Conservation (phyloP, 2,888 invertebrate species). For the Tryphoninae sp. region DNA sequence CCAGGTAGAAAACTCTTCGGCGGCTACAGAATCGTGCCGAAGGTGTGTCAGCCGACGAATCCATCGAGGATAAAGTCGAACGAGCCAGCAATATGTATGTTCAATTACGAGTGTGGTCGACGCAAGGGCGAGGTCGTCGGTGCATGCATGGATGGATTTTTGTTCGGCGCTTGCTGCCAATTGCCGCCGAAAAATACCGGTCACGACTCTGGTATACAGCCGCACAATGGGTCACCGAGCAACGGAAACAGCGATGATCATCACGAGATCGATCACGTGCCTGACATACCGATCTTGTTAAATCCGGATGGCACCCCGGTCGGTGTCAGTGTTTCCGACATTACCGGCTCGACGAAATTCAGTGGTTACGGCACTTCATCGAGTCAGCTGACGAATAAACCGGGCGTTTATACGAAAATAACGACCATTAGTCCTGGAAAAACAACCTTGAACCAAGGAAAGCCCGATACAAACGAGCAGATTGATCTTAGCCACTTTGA, state of each 20-base stretch:
- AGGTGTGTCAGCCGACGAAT: conserved; percentile 89
- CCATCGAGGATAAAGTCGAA: conserved; percentile 84
- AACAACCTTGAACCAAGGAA: conserved; percentile 71
- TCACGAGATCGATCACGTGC: conserved; percentile 78
- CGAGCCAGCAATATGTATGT: conserved; percentile 94
- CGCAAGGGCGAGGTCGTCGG: conserved; percentile 92
- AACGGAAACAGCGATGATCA: conserved; percentile 69
- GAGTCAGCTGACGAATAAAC: conserved; percentile 59
- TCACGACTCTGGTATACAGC: conserved; percentile 71
- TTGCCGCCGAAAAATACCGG: conserved; percentile 83
- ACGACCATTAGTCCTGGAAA: conserved; percentile 72
- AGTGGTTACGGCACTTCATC: conserved; percentile 35
- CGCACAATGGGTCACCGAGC: conserved; percentile 69
- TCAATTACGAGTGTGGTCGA: conserved; percentile 93
- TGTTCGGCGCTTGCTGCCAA: conserved; percentile 96
- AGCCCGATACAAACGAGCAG: conserved; percentile 71
- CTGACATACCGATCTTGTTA: conserved; percentile 77
- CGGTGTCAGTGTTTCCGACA: conserved; percentile 62
- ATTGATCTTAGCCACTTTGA: conserved; percentile 70
- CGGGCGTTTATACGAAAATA: conserved; percentile 69
- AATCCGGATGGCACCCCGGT: conserved; percentile 78
- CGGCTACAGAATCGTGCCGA: conserved; percentile 92
- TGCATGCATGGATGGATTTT: conserved; percentile 95
- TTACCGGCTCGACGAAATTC: conserved; percentile 42
- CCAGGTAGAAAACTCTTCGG: conserved; percentile 88